Percentiles rank a stretch among this genome's conserved stretches.
phyloP scores from a whole-genome alignment of 2,797 vertebrate species.

The Poecilia gillii region DNA sequence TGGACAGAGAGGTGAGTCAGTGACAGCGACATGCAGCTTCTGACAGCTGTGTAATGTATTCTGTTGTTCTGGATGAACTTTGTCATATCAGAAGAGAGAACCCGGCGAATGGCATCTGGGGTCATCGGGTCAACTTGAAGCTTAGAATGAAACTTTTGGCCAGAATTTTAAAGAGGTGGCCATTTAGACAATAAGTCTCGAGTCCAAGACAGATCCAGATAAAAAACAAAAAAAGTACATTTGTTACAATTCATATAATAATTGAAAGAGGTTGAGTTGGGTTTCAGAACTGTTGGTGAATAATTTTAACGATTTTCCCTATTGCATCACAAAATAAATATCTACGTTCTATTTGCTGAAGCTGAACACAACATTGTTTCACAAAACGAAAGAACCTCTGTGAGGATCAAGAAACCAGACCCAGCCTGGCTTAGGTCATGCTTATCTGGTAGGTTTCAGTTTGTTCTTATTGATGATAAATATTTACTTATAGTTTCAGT shows the following conservation, averaged over 20 bases:
- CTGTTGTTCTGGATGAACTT: background rate
- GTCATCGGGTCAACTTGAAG: background rate
- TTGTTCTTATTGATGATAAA: background rate
- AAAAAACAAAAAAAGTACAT: background rate
- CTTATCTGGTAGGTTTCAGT: background rate
- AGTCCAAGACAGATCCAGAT: background rate
- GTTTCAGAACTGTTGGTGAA: background rate
- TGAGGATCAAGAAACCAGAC: background rate
- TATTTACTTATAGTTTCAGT: background rate
- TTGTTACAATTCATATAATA: background rate
- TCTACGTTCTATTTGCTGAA: background rate
- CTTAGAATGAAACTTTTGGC: background rate
- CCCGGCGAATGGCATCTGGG: background rate
- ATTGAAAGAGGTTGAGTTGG: background rate
- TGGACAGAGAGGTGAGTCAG: background rate
- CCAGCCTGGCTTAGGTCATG: background rate
- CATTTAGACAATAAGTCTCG: background rate
- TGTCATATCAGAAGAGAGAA: background rate
- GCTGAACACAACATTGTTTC: background rate
- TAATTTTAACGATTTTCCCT: background rate
- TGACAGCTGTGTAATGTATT: background rate
- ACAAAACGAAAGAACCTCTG: background rate
- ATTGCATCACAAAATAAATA: background rate
- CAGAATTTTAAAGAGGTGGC: background rate
- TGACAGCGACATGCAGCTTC: background rate